Evolutionary conservation across 2,113 vertebrate species (phyloP).

Genomic region (Clarias magur): DNA sequence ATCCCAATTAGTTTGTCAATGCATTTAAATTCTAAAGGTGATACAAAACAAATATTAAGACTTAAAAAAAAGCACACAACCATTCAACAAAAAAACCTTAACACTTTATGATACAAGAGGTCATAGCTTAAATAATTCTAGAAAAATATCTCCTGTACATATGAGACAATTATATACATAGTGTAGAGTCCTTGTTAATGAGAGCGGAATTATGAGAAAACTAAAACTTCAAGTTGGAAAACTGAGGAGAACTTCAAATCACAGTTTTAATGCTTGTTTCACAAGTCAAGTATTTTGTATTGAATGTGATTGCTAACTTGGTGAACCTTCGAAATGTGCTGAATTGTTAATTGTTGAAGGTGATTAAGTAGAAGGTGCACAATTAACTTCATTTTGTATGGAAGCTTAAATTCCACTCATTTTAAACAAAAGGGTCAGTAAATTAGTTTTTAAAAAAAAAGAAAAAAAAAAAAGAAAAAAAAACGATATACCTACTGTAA

Average conservation of each 20-base stretch:
- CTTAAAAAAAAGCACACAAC: conserved; percentile 60
- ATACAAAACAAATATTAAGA: conserved; percentile 25
- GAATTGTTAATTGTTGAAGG: neutral
- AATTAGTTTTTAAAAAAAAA: neutral
- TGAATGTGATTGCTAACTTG: neutral
- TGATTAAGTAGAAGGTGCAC: neutral
- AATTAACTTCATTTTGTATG: neutral
- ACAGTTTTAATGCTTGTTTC: conserved; percentile 24
- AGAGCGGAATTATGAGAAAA: neutral
- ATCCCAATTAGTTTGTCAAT: conserved; percentile 15
- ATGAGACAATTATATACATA: conserved; percentile 91
- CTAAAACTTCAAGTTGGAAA: conserved; percentile 15
- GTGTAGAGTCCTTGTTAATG: conserved; percentile 60
- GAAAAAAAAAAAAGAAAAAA: neutral
- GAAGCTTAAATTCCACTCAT: neutral
- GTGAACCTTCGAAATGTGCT: neutral
- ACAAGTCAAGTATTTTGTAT: neutral
- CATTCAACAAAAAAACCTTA: conserved; percentile 60
- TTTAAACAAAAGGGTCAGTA: neutral
- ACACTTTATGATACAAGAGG: conserved; percentile 76
- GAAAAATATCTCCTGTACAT: conserved; percentile 92
- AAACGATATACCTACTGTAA: neutral
- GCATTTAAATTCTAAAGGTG: neutral
- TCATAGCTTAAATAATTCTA: conserved; percentile 92
- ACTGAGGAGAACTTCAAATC: neutral